These are phyloP conservation scores for Odontothrips loti DNA, from an alignment of 2,888 invertebrate species.

Conservation along the genomic window DNA sequence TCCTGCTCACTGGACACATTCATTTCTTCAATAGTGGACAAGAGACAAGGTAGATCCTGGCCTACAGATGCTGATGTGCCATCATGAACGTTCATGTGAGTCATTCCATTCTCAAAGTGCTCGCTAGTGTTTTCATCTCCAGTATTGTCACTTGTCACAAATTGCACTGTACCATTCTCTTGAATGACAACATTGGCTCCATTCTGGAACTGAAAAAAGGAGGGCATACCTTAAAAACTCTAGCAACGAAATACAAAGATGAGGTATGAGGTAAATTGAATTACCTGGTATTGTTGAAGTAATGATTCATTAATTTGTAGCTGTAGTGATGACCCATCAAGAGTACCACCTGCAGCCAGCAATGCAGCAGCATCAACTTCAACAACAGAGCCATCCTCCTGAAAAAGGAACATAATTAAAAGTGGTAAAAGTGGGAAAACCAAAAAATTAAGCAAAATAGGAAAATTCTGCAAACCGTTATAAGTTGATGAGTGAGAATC, in stretches of 20 bases:
- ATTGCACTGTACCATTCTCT: conserved; percentile 19
- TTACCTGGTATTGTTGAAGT: background rate
- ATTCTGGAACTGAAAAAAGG: background rate
- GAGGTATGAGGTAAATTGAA: background rate
- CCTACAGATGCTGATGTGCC: background rate
- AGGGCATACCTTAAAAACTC: background rate
- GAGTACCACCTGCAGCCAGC: background rate
- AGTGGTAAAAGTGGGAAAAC: background rate
- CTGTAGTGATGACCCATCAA: background rate
- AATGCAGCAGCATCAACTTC: background rate
- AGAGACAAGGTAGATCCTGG: background rate
- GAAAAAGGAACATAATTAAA: background rate
- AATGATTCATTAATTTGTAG: background rate
- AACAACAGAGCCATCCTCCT: conserved; percentile 7
- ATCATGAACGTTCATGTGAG: background rate
- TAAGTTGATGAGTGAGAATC: background rate
- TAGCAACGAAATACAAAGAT: background rate
- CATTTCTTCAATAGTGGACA: background rate
- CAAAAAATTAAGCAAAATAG: background rate
- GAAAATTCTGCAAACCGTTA: background rate
- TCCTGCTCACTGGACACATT: background rate
- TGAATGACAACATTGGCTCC: conserved; percentile 15
- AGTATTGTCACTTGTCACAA: background rate
- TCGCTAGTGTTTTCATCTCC: background rate
- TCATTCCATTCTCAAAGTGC: background rate